Evolutionary conservation across 2,888 invertebrate species (phyloP).

Genomic region (Pseudolycoriella hygida): DNA sequence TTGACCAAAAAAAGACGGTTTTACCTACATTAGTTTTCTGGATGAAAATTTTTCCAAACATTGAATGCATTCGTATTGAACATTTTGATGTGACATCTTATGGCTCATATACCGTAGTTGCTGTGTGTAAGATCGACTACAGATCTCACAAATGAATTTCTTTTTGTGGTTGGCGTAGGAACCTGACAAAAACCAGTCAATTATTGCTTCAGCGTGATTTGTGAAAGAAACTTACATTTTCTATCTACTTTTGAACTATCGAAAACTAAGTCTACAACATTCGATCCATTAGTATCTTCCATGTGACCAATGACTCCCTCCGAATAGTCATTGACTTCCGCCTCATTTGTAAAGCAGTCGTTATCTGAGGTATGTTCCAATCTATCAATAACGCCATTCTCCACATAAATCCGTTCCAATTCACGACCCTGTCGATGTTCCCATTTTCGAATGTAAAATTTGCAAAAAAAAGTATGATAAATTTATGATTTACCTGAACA

Average conservation of each 20-base stretch:
- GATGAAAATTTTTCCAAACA: slow-evolving; percentile 32
- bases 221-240: too few species aligned
- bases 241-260: slow-evolving; percentile 23
- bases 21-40: slow-evolving; percentile 12
- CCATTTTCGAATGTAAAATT: slow-evolving; percentile 4
- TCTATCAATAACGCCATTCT: slow-evolving; percentile 51
- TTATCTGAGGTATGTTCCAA: slow-evolving; percentile 29
- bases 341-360: slow-evolving; percentile 11
- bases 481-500: too few species aligned
- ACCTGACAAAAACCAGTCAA: slow-evolving; percentile 15
- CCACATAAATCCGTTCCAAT: slow-evolving; percentile 50
- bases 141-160: slow-evolving; percentile 28
- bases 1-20: too few species aligned
- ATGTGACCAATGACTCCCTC: slow-evolving; percentile 47
- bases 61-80: slow-evolving; percentile 38
- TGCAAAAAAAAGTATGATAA: too few species aligned
- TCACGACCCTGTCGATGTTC: slow-evolving; percentile 39
- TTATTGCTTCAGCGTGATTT: too few species aligned
- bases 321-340: slow-evolving; percentile 12
- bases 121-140: slow-evolving; percentile 31
- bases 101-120: slow-evolving; percentile 37
- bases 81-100: slow-evolving; percentile 40
- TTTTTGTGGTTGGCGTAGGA: slow-evolving; percentile 4
- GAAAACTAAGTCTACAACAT: slow-evolving; percentile 42
- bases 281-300: slow-evolving; percentile 38